phyloP scores from a whole-genome alignment of 2,113 vertebrate species.

The Theristicus caerulescens region DNA sequence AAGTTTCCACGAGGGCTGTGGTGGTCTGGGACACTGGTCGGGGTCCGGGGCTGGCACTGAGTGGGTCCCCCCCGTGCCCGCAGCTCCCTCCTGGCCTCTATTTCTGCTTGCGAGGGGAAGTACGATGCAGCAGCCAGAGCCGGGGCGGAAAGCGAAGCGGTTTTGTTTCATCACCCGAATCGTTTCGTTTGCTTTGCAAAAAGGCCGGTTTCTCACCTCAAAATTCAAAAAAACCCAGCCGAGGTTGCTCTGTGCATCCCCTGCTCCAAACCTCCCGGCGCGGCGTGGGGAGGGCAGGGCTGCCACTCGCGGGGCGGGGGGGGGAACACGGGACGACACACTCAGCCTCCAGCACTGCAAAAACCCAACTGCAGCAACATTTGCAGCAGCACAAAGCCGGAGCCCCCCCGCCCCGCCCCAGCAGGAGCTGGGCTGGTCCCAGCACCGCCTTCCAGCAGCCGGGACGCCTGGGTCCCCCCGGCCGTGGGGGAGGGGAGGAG shows the following conservation, averaged over 20 bases:
- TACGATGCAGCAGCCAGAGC: neutral
- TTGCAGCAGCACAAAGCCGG: neutral
- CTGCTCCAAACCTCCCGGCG: neutral
- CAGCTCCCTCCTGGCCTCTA: neutral
- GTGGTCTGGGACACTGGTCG: neutral
- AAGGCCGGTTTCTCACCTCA: neutral
- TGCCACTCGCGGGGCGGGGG: neutral
- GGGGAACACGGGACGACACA: too few species aligned
- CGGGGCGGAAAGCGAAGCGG: fast-evolving
- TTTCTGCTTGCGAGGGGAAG: neutral
- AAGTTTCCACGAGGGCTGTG: neutral
- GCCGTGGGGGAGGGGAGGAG: neutral
- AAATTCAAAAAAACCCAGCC: fast-evolving
- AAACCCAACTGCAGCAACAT: neutral
- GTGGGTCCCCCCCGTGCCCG: fast-evolving
- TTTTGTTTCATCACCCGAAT: neutral
- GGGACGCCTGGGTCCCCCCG: neutral
- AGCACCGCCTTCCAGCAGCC: neutral
- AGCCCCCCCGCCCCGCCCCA: neutral
- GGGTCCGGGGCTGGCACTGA: neutral
- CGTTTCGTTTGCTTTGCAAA: neutral
- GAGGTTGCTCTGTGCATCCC: neutral
- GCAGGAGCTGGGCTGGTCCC: too few species aligned
- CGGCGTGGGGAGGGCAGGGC: neutral
- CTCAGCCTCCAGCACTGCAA: neutral